phyloP scores from a whole-genome alignment of 2,888 invertebrate genomes.

The Gymnosoma rotundatum region DNA sequence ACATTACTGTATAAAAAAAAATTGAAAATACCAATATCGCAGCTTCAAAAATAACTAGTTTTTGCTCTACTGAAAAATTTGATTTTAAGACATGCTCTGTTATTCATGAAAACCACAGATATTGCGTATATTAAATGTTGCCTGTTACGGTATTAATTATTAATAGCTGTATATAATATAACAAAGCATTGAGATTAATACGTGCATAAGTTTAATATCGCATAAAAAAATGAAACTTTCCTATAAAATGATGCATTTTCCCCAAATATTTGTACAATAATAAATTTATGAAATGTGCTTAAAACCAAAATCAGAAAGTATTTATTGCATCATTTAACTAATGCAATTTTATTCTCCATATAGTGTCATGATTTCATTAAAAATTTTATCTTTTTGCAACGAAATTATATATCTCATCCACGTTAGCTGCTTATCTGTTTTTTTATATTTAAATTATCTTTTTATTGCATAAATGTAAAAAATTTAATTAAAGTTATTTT shows the following conservation, averaged over 20 bases:
- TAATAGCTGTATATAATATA: too few species aligned
- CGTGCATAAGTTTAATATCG: not conserved
- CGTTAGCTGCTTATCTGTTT: not conserved
- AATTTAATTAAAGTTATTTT: constrained; percentile 64
- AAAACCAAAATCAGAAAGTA: not conserved
- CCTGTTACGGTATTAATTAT: too few species aligned
- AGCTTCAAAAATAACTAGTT: too few species aligned
- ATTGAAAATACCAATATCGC: too few species aligned
- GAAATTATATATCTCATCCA: not conserved
- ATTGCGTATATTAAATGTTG: too few species aligned
- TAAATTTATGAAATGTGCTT: not conserved
- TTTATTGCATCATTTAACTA: not conserved
- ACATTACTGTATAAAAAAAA: too few species aligned
- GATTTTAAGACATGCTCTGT: too few species aligned
- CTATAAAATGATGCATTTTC: not conserved
- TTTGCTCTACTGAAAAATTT: too few species aligned
- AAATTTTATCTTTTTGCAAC: constrained; percentile 19
- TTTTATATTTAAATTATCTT: constrained; percentile 20
- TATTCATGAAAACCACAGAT: too few species aligned
- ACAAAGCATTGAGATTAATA: too few species aligned
- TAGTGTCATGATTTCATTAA: constrained; percentile 14
- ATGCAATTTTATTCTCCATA: constrained; percentile 32
- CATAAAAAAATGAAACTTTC: not conserved
- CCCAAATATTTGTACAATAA: not conserved
- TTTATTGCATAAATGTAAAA: constrained; percentile 61